Conservation (phyloP, 2,888 invertebrate species). For the Nebria salina region DNA sequence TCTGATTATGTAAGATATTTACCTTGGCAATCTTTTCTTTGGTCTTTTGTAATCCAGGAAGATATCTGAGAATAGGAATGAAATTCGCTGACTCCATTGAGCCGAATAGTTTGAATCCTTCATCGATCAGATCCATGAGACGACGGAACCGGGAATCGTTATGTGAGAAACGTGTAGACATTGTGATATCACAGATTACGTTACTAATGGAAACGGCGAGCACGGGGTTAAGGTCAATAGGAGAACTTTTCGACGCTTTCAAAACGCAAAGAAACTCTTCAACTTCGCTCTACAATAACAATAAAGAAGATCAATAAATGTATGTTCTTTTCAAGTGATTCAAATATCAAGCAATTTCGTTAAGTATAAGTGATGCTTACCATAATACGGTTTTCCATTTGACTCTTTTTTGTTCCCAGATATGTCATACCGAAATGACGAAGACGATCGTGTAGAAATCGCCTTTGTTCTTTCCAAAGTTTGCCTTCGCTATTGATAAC, state of each 20-base stretch:
- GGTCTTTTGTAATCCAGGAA: slow-evolving; percentile 66
- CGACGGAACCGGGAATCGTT: slow-evolving; percentile 81
- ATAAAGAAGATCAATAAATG: slow-evolving; percentile 3
- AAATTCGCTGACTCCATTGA: slow-evolving; percentile 85
- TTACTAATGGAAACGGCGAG: slow-evolving; percentile 87
- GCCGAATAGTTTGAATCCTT: slow-evolving; percentile 89
- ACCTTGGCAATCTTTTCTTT: slow-evolving; percentile 67
- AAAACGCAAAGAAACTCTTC: slow-evolving; percentile 76
- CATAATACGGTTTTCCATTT: slow-evolving; percentile 87
- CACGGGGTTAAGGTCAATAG: slow-evolving; percentile 78
- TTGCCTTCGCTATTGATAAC: slow-evolving; percentile 89
- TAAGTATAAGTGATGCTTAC: slow-evolving; percentile 63
- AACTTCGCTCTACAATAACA: slow-evolving; percentile 73
- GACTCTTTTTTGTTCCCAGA: slow-evolving; percentile 80
- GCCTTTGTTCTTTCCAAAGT: slow-evolving; percentile 90
- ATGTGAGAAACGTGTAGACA: slow-evolving; percentile 85
- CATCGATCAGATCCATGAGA: slow-evolving; percentile 87
- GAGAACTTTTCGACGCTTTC: slow-evolving; percentile 70
- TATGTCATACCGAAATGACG: slow-evolving; percentile 90
- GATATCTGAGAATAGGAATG: slow-evolving; percentile 77
- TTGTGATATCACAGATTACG: slow-evolving; percentile 89
- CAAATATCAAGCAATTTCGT: background rate
- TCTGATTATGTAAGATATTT: slow-evolving; percentile 50
- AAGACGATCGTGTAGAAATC: slow-evolving; percentile 86
- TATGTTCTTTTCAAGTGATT: slow-evolving; percentile 11